A percentile compares a stretch with the other conserved stretches of the same genome.
Conservation (phyloP, 2,888 invertebrate genomes). For the Antheraea assamensis region DNA sequence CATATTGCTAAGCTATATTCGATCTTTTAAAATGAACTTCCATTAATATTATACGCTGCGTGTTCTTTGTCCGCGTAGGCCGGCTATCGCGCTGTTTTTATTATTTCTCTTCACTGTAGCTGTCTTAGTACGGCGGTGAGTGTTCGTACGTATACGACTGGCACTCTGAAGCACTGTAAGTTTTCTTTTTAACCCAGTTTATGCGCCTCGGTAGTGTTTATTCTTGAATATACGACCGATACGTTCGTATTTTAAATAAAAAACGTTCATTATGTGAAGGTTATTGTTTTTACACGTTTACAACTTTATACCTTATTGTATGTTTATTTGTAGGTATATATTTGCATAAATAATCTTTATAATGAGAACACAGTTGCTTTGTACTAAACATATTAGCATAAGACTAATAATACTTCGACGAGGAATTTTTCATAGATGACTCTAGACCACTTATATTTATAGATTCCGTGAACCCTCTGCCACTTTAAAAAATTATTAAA, state of each 20-base stretch:
- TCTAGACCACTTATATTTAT: too few species aligned
- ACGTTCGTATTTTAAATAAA: constrained; percentile 1
- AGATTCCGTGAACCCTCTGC: too few species aligned
- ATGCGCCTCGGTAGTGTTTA: constrained; percentile 20
- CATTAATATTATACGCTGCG: constrained; percentile 50
- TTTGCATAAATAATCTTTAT: neutral
- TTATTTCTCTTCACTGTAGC: constrained; percentile 25
- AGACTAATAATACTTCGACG: too few species aligned
- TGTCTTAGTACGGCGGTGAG: constrained; percentile 41
- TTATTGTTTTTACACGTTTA: neutral
- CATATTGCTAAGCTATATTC: neutral
- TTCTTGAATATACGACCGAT: constrained; percentile 16
- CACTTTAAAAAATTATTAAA: too few species aligned
- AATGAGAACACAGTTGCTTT: too few species aligned
- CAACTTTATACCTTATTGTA: neutral
- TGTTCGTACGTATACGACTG: constrained; percentile 40
- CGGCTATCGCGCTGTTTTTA: constrained; percentile 36
- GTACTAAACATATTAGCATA: too few species aligned
- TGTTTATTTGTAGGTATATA: neutral
- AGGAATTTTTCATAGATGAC: too few species aligned
- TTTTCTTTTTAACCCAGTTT: constrained; percentile 23
- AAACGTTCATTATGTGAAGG: neutral
- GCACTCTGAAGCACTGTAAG: constrained; percentile 18
- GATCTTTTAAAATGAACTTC: constrained; percentile 20
- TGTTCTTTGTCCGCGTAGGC: constrained; percentile 28